phyloP scores from a whole-genome alignment of 2,797 vertebrate species.

The Gila robusta region DNA sequence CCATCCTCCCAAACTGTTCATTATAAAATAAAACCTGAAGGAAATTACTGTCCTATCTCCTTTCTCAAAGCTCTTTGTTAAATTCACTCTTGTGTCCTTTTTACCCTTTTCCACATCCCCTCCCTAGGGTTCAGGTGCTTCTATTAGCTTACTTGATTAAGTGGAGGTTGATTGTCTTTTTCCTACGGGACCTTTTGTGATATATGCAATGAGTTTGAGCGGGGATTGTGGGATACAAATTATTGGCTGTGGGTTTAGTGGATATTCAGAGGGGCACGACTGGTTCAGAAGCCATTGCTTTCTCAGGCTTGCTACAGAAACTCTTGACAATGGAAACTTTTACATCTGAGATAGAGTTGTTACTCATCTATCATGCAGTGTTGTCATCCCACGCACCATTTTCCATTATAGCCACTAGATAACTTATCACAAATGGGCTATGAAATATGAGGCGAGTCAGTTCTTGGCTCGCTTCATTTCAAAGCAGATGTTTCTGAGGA shows the following conservation, averaged over 20 bases:
- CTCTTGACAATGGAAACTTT: slow-evolving; percentile 22
- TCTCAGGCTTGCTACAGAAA: slow-evolving; percentile 5
- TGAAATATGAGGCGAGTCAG: slow-evolving; percentile 48
- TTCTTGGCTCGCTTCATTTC: slow-evolving; percentile 24
- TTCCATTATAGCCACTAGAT: slow-evolving; percentile 50
- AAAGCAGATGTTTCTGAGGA: slow-evolving; percentile 41
- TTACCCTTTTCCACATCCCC: background rate
- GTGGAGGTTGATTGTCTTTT: slow-evolving; percentile 14
- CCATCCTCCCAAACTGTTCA: background rate
- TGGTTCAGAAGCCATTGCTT: background rate
- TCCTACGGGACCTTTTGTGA: slow-evolving; percentile 4
- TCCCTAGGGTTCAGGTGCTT: slow-evolving; percentile 16
- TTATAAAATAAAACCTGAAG: slow-evolving; percentile 25
- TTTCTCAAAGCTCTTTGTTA: slow-evolving; percentile 20
- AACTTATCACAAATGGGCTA: slow-evolving; percentile 38
- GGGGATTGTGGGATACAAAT: slow-evolving; percentile 28
- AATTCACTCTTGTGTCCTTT: slow-evolving; percentile 9
- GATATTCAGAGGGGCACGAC: background rate
- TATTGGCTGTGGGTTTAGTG: slow-evolving; percentile 15
- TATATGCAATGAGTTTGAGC: background rate
- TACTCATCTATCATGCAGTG: slow-evolving; percentile 44
- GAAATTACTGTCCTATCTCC: slow-evolving; percentile 30
- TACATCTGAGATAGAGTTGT: slow-evolving; percentile 23
- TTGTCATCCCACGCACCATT: slow-evolving; percentile 43
- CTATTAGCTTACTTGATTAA: slow-evolving; percentile 45